Conservation (phyloP, 2,113 vertebrate genomes). For the Elanoides forficatus region DNA sequence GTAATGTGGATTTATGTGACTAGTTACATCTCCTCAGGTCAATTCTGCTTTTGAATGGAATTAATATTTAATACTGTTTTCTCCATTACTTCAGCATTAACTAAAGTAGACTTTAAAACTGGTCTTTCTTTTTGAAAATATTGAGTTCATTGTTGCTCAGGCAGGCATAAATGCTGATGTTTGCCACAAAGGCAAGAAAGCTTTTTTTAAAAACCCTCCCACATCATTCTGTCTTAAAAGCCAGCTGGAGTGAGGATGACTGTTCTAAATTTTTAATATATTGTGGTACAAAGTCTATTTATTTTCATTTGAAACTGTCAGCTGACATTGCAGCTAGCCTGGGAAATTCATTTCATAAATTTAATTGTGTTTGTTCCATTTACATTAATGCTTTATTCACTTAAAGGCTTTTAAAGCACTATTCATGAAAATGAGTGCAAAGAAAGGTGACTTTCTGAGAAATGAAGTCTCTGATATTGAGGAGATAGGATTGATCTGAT, state of each 20-base stretch:
- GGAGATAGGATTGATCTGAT: background rate
- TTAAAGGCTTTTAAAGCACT: conserved; percentile 11
- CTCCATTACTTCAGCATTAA: conserved; percentile 57
- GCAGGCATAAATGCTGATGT: conserved; percentile 7
- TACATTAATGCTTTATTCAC: conserved; percentile 31
- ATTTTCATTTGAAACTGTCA: conserved; percentile 45
- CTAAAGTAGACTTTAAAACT: conserved; percentile 42
- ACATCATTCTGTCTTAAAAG: conserved; percentile 19
- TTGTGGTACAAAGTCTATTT: conserved; percentile 48
- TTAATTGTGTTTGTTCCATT: conserved; percentile 28
- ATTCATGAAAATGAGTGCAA: background rate
- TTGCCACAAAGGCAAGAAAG: background rate
- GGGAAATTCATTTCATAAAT: conserved; percentile 20
- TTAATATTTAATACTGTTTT: conserved; percentile 65
- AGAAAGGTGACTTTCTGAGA: background rate
- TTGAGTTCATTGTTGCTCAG: conserved; percentile 3
- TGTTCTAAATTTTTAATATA: conserved; percentile 48
- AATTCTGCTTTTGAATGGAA: conserved; percentile 61
- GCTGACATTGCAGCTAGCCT: conserved; percentile 12
- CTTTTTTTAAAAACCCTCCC: background rate
- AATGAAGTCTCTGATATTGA: background rate
- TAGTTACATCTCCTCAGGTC: conserved; percentile 40
- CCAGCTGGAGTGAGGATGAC: background rate
- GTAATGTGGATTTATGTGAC: conserved; percentile 47
- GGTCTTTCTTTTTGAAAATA: conserved; percentile 34